These are phyloP conservation scores for Pachypeltis micranthus DNA, from an alignment of 1,140 invertebrate species.

Conservation along the genomic window DNA sequence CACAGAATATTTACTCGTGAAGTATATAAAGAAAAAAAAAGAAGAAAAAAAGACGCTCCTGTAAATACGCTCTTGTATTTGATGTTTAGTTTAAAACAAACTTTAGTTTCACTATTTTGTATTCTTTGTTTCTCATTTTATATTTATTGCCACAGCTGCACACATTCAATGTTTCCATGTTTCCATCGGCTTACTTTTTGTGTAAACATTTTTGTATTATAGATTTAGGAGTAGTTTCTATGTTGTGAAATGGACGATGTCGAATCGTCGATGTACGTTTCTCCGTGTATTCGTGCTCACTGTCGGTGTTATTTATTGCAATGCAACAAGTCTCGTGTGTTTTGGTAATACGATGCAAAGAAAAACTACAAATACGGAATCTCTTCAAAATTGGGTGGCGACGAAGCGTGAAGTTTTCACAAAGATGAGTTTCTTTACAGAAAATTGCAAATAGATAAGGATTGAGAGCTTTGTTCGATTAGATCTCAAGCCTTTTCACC, in stretches of 20 bases:
- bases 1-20: too few species aligned
- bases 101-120: not conserved
- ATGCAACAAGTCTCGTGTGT: conserved; percentile 8
- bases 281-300: conserved; percentile 3
- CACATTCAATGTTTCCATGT: conserved; percentile 13
- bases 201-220: conserved; percentile 23
- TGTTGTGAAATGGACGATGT: conserved; percentile 7
- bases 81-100: not conserved
- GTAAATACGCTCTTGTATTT: conserved; percentile 1
- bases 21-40: too few species aligned
- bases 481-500: too few species aligned
- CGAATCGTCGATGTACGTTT: not conserved
- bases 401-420: too few species aligned
- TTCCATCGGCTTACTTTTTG: conserved; percentile 18
- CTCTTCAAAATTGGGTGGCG: too few species aligned
- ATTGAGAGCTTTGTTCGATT: too few species aligned
- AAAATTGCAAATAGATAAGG: too few species aligned
- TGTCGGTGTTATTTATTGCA: not conserved
- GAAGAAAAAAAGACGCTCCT: too few species aligned
- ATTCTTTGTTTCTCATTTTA: not conserved
- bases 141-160: conserved; percentile 2
- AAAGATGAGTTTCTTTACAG: too few species aligned
- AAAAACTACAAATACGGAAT: conserved; percentile 3
- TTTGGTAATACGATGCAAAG: conserved; percentile 12
- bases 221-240: conserved; percentile 8